Evolutionary conservation across 2,888 invertebrate genomes (phyloP).

Genomic region (Agrotis ipsilon): DNA sequence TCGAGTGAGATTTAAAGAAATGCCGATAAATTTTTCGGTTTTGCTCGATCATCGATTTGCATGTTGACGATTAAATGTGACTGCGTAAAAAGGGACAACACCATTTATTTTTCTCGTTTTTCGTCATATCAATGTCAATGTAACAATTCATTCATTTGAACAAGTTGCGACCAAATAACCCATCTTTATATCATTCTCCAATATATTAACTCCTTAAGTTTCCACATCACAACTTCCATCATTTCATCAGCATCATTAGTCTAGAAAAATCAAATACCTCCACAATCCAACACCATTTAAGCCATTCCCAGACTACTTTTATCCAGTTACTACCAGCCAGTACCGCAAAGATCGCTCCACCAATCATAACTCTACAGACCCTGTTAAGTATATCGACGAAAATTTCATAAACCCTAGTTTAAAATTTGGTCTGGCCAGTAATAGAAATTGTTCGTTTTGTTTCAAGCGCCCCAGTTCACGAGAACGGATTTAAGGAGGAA

Average conservation of each 20-base stretch:
- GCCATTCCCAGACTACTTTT: background rate
- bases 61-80: no score
- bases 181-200: no score
- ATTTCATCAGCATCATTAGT: background rate
- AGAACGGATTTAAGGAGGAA: constrained; percentile 80
- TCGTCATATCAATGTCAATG: no score
- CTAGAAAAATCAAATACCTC: background rate
- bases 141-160: no score
- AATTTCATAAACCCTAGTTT: constrained; percentile 47
- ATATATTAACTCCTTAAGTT: no score
- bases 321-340: constrained; percentile 3
- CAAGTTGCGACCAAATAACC: no score
- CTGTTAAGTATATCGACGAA: constrained; percentile 36
- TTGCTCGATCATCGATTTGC: no score
- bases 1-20: no score
- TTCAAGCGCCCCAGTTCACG: constrained; percentile 82
- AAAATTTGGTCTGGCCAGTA: constrained; percentile 45
- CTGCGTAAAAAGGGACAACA: no score
- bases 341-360: background rate
- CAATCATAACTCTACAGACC: constrained; percentile 18
- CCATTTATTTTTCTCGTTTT: no score
- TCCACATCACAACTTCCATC: no score
- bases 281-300: background rate
- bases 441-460: constrained; percentile 48
- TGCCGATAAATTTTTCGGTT: no score